These are phyloP conservation scores for Crotalus tigris DNA, from an alignment of 2,113 vertebrate species.

Conservation along the genomic window DNA sequence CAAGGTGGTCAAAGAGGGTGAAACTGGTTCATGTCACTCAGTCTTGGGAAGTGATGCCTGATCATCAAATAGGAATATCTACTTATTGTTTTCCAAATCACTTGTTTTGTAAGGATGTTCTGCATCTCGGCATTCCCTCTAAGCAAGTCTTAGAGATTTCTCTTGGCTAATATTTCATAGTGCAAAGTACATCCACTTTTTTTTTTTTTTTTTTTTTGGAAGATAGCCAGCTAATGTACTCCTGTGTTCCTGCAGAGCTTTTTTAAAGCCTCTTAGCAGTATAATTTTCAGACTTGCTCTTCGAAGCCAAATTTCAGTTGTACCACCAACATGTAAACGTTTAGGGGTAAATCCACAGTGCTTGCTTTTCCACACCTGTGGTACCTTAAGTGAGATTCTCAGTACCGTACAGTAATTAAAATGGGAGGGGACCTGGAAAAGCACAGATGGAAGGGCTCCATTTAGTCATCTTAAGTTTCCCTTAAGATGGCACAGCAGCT, in stretches of 20 bases:
- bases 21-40: not conserved
- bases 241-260: not conserved
- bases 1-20: fast-evolving
- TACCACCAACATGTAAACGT: not conserved
- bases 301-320: not conserved
- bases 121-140: not conserved
- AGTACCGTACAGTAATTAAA: not conserved
- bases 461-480: not conserved
- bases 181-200: not conserved
- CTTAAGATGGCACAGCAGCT: conserved; percentile 8
- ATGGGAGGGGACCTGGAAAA: not conserved
- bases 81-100: not conserved
- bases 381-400: conserved; percentile 8
- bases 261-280: not conserved
- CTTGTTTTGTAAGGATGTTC: not conserved
- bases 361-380: not conserved
- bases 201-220: conserved; percentile 6
- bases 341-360: not conserved
- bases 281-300: conserved; percentile 2
- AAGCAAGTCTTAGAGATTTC: not conserved
- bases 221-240: not conserved
- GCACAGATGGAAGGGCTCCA: not conserved
- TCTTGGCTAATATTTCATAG: not conserved
- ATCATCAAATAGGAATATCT: not conserved
- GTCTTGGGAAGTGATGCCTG: not conserved